Percentiles rank a stretch among this genome's conserved stretches.
phyloP scores from a whole-genome alignment of 2,888 invertebrate genomes.

The Mythimna impura region DNA sequence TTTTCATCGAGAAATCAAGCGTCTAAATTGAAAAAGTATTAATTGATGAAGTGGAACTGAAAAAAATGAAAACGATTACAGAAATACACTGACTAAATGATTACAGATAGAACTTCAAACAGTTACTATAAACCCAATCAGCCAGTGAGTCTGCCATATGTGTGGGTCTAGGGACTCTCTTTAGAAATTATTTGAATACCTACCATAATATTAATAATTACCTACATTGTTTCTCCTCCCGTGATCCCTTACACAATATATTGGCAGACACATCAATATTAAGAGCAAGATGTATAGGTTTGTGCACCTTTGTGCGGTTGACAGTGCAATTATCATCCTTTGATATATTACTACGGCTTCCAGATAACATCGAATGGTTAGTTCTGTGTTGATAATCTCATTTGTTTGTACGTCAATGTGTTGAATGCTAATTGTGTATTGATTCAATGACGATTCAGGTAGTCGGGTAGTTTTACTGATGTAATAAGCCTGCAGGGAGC shows the following conservation, averaged over 20 bases:
- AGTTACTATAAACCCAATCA: too few relatives aligned
- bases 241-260: conserved; percentile 11
- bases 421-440: conserved; percentile 27
- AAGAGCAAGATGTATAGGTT: conserved; percentile 67
- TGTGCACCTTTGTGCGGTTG: conserved; percentile 70
- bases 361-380: conserved; percentile 61
- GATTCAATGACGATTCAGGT: background rate
- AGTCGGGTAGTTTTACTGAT: background rate
- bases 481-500: too few relatives aligned
- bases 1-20: too few relatives aligned
- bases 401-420: conserved; percentile 39
- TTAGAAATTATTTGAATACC: too few relatives aligned
- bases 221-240: background rate
- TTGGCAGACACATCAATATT: conserved; percentile 55
- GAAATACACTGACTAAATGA: too few relatives aligned
- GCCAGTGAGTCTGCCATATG: too few relatives aligned
- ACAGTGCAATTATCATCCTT: conserved; percentile 72
- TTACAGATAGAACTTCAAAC: too few relatives aligned
- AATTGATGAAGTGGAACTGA: too few relatives aligned
- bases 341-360: conserved; percentile 66
- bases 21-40: too few relatives aligned
- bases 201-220: background rate
- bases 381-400: conserved; percentile 45
- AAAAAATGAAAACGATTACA: too few relatives aligned
- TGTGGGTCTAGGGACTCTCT: background rate